Evolutionary conservation across 2,113 vertebrate species (phyloP), one percentile per base, ranked within the genome.

Genomic region (Macrotus californicus): DNA sequence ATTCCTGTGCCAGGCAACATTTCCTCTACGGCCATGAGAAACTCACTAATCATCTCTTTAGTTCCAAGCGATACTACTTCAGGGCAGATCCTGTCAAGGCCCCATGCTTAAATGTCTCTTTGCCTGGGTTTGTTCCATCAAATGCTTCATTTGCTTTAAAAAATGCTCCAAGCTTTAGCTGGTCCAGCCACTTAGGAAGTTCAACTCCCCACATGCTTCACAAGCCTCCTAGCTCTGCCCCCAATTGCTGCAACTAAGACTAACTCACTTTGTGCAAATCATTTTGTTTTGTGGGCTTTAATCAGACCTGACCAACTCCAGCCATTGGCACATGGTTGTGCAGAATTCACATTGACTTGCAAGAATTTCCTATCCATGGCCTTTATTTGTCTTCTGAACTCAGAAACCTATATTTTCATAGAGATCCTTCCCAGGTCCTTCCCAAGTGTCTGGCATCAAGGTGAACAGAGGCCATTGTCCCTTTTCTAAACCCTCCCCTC

Each of bases 21-120:
- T 97, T 96, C 96, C 96, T 95, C 70, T 72, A 86, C 79, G 77
- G 75, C 72, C 84, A 26, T 50, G 76, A 96, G 92, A 89, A 93
- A 67, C 94, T 72, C 75, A 90, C 94, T 96, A 92, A 97, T 97
- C 75, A 93, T 91, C 75, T 96, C 83, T 84, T 96, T 95, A 93
- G 79, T 94, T 91, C 67, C 76, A 94, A 93, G 86, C 11, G 7
- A 87, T 89, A 76, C 75, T 84, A 89, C 87, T 93, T 87, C 93
- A 93, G 94, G 94, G 94, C 70, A 95, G 92, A 87, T 95, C 43
- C 90, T 96, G 95, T 96, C 96, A 96, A 92, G 88, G 73, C 59
- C 77, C 54, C 43, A 26, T 70, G 80, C 91, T 89, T 96, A 92
- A 97, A 87, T 88, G 82, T 89, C 79, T 90, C 79, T 91, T 86